Evolutionary conservation across 1,140 invertebrate species (phyloP).

Genomic region (Rhyzopertha dominica): DNA sequence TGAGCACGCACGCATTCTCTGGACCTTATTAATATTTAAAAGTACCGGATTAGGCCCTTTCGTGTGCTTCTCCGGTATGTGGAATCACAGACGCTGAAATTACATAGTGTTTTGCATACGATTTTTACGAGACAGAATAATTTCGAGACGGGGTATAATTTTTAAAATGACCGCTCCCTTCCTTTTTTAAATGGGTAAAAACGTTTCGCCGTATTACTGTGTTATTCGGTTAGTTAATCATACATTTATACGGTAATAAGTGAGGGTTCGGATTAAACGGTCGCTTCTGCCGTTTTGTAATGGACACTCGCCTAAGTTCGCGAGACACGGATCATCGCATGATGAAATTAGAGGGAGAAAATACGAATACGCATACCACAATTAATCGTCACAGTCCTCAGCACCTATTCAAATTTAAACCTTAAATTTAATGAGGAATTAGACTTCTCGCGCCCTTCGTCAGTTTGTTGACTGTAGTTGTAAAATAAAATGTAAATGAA

Average conservation of each 20-base stretch:
- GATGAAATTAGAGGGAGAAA: too few species aligned
- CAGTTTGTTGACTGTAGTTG: too few species aligned
- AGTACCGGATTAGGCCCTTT: constrained; percentile 31
- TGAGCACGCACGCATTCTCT: constrained; percentile 42
- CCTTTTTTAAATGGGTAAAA: constrained; percentile 27
- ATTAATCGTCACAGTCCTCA: too few species aligned
- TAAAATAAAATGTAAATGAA: too few species aligned
- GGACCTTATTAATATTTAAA: constrained; percentile 39
- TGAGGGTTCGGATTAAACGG: constrained; percentile 22
- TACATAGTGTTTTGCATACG: constrained; percentile 43
- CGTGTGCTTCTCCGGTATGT: constrained; percentile 34
- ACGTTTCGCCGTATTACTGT: constrained; percentile 25
- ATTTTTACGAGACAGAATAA: constrained; percentile 41
- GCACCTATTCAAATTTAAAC: too few species aligned
- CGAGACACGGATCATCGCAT: too few species aligned
- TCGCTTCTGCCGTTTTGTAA: constrained; percentile 9
- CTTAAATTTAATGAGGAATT: too few species aligned
- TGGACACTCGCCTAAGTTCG: too few species aligned
- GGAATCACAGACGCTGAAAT: constrained; percentile 40
- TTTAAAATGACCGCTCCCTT: constrained; percentile 25
- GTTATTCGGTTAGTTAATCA: constrained; percentile 25
- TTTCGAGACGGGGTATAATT: constrained; percentile 41
- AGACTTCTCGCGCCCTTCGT: too few species aligned
- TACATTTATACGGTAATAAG: constrained; percentile 26
- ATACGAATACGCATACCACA: too few species aligned